Conservation (phyloP, 2,888 invertebrate genomes). For the Meandrusa payeni region DNA sequence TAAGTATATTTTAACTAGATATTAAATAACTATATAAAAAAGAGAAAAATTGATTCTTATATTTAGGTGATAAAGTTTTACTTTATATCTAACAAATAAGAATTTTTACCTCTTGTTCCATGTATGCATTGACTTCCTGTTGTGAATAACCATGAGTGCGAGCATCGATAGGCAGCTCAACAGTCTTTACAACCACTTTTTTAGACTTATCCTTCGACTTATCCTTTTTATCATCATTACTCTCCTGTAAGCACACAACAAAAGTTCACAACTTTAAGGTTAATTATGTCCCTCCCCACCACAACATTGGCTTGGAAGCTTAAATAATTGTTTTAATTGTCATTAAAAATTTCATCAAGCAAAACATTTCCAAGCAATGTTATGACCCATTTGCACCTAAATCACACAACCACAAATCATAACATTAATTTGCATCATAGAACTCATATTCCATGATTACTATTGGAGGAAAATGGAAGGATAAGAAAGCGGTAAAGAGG, state of each 20-base stretch:
- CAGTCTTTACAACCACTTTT: slow-evolving; percentile 88
- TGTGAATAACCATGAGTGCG: slow-evolving; percentile 86
- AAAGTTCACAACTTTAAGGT: slow-evolving; percentile 52
- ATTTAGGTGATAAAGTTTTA: too few species aligned
- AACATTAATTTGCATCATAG: slow-evolving; percentile 33
- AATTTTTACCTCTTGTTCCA: slow-evolving; percentile 89
- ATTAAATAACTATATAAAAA: too few species aligned
- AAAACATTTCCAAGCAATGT: slow-evolving; percentile 54
- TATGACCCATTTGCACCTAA: slow-evolving; percentile 76
- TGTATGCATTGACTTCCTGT: slow-evolving; percentile 85
- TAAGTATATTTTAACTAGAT: too few species aligned
- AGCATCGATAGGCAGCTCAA: slow-evolving; percentile 92
- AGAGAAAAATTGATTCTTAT: too few species aligned
- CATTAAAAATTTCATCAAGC: slow-evolving; percentile 8
- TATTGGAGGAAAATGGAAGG: slow-evolving; percentile 41
- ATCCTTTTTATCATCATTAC: slow-evolving; percentile 83
- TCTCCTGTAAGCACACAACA: slow-evolving; percentile 69
- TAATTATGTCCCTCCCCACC: slow-evolving; percentile 62
- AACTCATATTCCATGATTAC: slow-evolving; percentile 37
- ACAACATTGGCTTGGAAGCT: slow-evolving; percentile 58
- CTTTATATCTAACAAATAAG: too few species aligned
- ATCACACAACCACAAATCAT: slow-evolving; percentile 35
- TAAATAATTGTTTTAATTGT: too few species aligned
- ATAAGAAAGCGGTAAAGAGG: slow-evolving; percentile 35
- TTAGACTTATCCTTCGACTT: slow-evolving; percentile 82